Percentiles rank a stretch among this genome's conserved stretches.
These are phyloP conservation scores for Eristalis arbustorum DNA, from an alignment of 2,888 invertebrate genomes.

Conservation along the genomic window DNA sequence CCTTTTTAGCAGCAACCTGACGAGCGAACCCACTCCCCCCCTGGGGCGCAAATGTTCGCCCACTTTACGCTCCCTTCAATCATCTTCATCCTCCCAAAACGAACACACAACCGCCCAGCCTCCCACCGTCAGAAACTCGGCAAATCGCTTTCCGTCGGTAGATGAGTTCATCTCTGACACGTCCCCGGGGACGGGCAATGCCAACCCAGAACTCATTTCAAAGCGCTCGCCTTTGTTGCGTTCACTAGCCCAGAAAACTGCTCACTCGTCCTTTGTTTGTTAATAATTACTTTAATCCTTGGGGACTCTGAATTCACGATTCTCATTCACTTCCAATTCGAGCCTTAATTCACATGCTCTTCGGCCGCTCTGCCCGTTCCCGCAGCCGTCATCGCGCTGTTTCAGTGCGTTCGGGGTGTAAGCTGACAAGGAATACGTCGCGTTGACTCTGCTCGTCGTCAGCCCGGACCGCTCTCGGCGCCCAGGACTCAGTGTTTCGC, in stretches of 20 bases:
- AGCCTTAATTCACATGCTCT: neutral
- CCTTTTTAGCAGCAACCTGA: neutral
- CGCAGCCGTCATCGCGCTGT: neutral
- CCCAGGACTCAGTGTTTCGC: slow-evolving; percentile 26
- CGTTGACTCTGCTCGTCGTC: slow-evolving; percentile 13
- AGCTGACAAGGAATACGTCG: neutral
- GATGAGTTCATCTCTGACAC: slow-evolving; percentile 24
- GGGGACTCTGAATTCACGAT: slow-evolving; percentile 44
- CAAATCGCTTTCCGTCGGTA: neutral
- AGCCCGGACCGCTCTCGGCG: slow-evolving; percentile 10
- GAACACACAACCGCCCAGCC: neutral
- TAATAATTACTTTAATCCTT: slow-evolving; percentile 68
- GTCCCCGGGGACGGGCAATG: neutral
- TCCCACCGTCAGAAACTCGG: neutral
- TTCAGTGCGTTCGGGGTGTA: neutral
- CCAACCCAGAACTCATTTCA: slow-evolving; percentile 44
- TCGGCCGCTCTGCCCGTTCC: neutral
- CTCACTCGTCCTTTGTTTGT: slow-evolving; percentile 40
- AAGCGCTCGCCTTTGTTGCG: slow-evolving; percentile 21
- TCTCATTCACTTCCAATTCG: slow-evolving; percentile 42
- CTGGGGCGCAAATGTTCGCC: neutral
- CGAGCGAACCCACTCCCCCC: neutral
- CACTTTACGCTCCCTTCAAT: neutral
- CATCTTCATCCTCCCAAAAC: neutral
- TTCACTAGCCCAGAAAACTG: slow-evolving; percentile 19